A percentile compares a stretch with the other conserved stretches of the same genome.
Conservation (phyloP, 1,140 invertebrate species). For the Physella acuta region DNA sequence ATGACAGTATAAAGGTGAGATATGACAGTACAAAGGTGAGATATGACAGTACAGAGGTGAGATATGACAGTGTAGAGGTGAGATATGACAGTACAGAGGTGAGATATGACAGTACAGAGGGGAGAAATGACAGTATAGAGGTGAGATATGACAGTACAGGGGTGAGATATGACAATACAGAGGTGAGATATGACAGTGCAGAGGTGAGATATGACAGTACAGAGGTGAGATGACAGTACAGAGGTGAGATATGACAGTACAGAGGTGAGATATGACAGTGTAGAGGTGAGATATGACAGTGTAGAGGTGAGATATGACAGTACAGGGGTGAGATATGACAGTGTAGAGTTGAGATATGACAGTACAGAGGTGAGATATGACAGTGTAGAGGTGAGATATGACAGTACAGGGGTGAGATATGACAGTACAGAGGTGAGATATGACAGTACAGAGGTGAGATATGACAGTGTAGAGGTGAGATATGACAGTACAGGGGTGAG, state of each 20-base stretch:
- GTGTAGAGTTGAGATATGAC: neutral
- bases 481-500: too few species aligned
- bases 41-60: neutral
- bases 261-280: too few species aligned
- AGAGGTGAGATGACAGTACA: neutral
- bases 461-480: too few species aligned
- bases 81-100: neutral
- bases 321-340: neutral
- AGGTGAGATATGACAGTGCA: neutral
- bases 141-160: neutral
- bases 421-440: too few species aligned
- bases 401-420: too few species aligned
- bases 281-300: neutral
- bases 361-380: neutral
- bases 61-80: neutral
- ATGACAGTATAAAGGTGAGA: too few species aligned
- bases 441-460: too few species aligned
- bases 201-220: neutral
- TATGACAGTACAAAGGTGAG: neutral
- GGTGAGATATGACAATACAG: neutral
- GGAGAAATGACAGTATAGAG: neutral
- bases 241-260: too few species aligned
- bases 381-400: too few species aligned
- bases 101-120: neutral
- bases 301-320: neutral